Percentiles rank a stretch among this genome's conserved stretches.
Evolutionary conservation across 2,888 invertebrate genomes (phyloP).

Genomic region (Lycophotia porphyrea): DNA sequence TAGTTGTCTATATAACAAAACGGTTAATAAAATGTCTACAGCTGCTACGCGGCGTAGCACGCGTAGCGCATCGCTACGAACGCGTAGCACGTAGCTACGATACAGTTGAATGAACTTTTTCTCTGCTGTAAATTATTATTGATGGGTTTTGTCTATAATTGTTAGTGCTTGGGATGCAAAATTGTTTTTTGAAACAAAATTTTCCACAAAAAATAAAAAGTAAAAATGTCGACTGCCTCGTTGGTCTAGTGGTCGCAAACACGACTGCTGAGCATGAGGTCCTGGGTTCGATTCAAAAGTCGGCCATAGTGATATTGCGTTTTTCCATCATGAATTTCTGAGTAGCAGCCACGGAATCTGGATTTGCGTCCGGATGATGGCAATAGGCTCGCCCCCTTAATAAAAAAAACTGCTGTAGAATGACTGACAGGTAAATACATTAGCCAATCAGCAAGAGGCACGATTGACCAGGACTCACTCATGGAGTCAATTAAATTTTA

Average conservation of each 20-base stretch:
- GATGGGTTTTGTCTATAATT: slow-evolving; percentile 35
- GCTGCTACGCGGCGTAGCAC: slow-evolving; percentile 70
- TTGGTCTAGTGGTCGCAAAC: no score
- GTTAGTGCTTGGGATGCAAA: not conserved
- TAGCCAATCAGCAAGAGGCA: not conserved
- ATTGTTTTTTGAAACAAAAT: not conserved
- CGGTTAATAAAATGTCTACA: slow-evolving; percentile 77
- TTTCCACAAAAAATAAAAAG: no score
- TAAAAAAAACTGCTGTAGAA: not conserved
- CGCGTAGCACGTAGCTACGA: slow-evolving; percentile 73
- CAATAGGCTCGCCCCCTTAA: no score
- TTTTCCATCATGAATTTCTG: no score
- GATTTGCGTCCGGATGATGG: no score
- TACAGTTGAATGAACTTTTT: slow-evolving; percentile 72
- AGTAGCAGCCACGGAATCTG: no score
- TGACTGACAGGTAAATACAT: not conserved
- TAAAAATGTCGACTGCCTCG: no score
- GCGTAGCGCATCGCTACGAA: slow-evolving; percentile 61
- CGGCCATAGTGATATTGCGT: no score
- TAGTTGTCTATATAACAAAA: slow-evolving; percentile 73
- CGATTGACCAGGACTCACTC: not conserved
- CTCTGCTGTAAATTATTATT: slow-evolving; percentile 62
- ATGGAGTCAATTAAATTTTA: not conserved
- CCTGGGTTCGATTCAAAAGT: no score
- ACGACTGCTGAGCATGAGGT: no score